Evolutionary conservation across 37 sponge, comb jelly and placozoan genomes (phyloP), one percentile per base, ranked within the genome.

Genomic region (Oopsacas minuta): DNA sequence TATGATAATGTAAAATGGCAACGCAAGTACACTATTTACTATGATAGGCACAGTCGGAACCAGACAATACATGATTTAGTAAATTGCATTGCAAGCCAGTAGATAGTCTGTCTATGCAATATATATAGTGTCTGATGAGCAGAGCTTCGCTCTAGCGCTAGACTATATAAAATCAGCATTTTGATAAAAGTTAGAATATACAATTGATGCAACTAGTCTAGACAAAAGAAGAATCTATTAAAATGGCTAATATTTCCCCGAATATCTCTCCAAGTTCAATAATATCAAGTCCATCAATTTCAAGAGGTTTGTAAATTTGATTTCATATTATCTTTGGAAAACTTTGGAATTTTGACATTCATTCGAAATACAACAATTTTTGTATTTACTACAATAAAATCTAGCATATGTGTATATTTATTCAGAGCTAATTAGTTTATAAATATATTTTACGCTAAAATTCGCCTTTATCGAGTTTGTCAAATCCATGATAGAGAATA

Each of bases 111-210:
- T 25, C 20, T 61, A 61, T 61, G 75, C 75, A 61, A n/a, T 61
- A 61, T 61, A 61, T 25, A 61, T 61, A 61, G 75, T 61, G 75
- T 61, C 75, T 61, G 75, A n/a, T 61, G 28, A 61, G 30, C 75
- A 15, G 75, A 61, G 75, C 75, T 61, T 25, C 75, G 75, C 75
- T 61, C 75, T 12, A 61, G 30, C 75, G 30, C 20, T 61, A 61
- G 75, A 61, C 75, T 61, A 61, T 61, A 61, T 61, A 61, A 61
- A 61, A 61, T 61, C 75, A 61, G 75, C 75, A 61, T 20, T 61
- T 61, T 61, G 75, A 3, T 61, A 61, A 10, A 61, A 61, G 75
- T 61, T 61, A 61, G 20, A 61, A n/a, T 61, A 61, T 61, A 61
- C 75, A 61, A 25, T 12, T 61, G 75, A 10, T 25, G 28, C 22